phyloP scores from a whole-genome alignment of 1,140 invertebrate genomes.

The Neoseiulus cucumeris region DNA sequence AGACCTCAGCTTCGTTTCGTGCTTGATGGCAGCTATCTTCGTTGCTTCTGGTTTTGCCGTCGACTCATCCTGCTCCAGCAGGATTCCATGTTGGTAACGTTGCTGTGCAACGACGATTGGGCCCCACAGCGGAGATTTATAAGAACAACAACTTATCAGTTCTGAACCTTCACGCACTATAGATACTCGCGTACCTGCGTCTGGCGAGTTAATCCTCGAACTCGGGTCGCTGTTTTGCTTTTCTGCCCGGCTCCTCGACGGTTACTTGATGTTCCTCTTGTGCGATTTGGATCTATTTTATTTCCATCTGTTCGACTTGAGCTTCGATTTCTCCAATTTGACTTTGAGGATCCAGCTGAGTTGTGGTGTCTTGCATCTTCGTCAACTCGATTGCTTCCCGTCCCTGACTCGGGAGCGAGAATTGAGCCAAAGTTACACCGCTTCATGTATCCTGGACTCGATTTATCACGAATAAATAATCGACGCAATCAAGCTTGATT shows the following conservation, averaged over 20 bases:
- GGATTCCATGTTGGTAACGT: slow-evolving; percentile 74
- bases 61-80: slow-evolving; percentile 86
- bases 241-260: slow-evolving; percentile 79
- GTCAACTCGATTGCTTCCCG: slow-evolving; percentile 81
- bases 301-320: slow-evolving; percentile 68
- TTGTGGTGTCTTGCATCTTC: slow-evolving; percentile 72
- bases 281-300: slow-evolving; percentile 62
- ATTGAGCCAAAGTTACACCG: no score
- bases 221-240: slow-evolving; percentile 72
- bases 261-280: slow-evolving; percentile 83
- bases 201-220: slow-evolving; percentile 93
- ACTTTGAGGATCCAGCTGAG: slow-evolving; percentile 60
- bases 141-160: no score
- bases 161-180: no score
- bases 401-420: slow-evolving; percentile 47
- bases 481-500: no score
- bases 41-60: slow-evolving; percentile 91
- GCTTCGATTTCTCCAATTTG: slow-evolving; percentile 80
- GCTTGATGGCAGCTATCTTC: slow-evolving; percentile 77
- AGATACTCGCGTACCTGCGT: slow-evolving; percentile 38
- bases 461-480: no score
- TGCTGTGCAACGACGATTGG: slow-evolving; percentile 74
- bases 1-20: slow-evolving; percentile 79
- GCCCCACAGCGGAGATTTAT: slow-evolving; percentile 58
- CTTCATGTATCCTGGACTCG: no score